These are phyloP conservation scores for Ammodytes marinus DNA, from an alignment of 2,113 vertebrate genomes.

Conservation along the genomic window DNA sequence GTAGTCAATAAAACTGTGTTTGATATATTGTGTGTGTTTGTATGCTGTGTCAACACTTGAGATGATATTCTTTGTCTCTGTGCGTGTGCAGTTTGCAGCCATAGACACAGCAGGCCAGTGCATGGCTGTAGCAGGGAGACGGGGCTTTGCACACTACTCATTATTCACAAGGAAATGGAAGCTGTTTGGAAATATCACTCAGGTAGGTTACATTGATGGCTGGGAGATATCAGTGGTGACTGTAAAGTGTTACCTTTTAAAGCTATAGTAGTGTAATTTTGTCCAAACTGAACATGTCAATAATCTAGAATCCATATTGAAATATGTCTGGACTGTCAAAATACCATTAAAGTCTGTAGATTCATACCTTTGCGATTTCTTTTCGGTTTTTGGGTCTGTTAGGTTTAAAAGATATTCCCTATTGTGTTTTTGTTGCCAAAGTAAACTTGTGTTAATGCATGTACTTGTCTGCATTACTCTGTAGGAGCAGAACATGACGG, in stretches of 20 bases:
- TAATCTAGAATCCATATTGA: background rate
- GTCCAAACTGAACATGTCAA: background rate
- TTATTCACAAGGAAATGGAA: slow-evolving; percentile 98
- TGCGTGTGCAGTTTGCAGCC: slow-evolving; percentile 91
- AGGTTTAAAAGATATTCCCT: background rate
- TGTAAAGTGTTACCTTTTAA: background rate
- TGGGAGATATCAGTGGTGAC: background rate
- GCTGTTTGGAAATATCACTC: slow-evolving; percentile 98
- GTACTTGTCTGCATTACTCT: background rate
- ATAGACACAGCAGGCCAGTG: slow-evolving; percentile 96
- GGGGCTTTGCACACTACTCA: slow-evolving; percentile 98
- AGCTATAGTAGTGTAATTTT: background rate
- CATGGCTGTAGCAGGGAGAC: slow-evolving; percentile 95
- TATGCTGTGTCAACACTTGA: background rate
- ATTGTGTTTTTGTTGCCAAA: background rate
- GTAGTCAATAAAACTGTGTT: background rate
- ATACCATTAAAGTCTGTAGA: background rate
- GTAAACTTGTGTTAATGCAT: background rate
- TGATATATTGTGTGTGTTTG: slow-evolving; percentile 28
- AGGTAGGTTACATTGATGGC: slow-evolving; percentile 82
- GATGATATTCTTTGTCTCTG: background rate
- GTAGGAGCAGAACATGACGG: slow-evolving; percentile 98
- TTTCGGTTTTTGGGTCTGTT: too few species aligned
- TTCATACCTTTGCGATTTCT: background rate
- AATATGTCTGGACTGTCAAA: background rate